Evolutionary conservation across 2,888 invertebrate species (phyloP).

Genomic region (Oscheius sp.): DNA sequence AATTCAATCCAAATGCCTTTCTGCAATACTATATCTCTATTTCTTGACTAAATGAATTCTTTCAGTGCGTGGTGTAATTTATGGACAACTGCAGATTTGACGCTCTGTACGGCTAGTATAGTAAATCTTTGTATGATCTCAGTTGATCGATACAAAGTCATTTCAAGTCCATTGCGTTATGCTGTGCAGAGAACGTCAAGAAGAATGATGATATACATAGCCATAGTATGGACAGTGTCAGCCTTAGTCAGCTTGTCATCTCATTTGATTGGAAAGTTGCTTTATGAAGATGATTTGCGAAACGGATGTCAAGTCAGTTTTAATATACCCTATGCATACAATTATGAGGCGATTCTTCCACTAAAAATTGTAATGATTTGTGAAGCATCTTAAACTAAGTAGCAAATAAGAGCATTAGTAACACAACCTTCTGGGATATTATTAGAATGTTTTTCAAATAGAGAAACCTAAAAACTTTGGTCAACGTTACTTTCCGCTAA

Average conservation of each 20-base stretch:
- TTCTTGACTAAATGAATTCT: conserved; percentile 19
- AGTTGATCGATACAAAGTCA: conserved; percentile 71
- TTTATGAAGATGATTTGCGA: conserved; percentile 38
- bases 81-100: conserved; percentile 75
- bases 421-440: too few relatives aligned
- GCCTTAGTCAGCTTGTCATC: conserved; percentile 93
- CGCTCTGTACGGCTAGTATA: conserved; percentile 75
- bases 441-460: too few relatives aligned
- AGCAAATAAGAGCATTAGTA: too few relatives aligned
- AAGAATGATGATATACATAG: conserved; percentile 84
- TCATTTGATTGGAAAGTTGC: conserved; percentile 77
- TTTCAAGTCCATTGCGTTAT: conserved; percentile 51
- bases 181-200: conserved; percentile 79
- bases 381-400: too few relatives aligned
- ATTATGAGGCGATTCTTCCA: conserved; percentile 16
- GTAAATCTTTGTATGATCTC: conserved; percentile 75
- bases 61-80: conserved; percentile 71
- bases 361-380: too few relatives aligned
- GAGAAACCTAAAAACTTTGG: not conserved
- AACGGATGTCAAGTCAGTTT: conserved; percentile 50
- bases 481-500: conserved; percentile 4
- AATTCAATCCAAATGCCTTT: conserved; percentile 24
- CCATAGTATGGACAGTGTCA: conserved; percentile 89
- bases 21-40: conserved; percentile 17
- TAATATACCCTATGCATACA: conserved; percentile 18